These are phyloP conservation scores for Cynodonichthys magdalenae DNA, from an alignment of 2,797 vertebrate genomes.

Conservation along the genomic window DNA sequence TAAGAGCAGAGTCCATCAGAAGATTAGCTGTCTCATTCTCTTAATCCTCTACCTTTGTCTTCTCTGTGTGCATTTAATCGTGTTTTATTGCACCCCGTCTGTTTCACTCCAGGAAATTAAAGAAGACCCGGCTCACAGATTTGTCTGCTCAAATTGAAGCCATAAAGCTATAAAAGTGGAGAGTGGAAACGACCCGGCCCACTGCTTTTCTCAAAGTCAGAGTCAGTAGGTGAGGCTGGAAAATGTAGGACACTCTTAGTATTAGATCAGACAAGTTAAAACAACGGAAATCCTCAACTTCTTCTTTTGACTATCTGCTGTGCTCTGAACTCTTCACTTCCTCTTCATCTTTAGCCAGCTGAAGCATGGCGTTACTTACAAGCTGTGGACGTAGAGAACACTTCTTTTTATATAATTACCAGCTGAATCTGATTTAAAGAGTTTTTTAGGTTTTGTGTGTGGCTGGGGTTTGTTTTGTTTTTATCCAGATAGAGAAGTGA, in stretches of 20 bases:
- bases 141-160: slow-evolving; percentile 29
- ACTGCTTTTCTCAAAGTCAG: slow-evolving; percentile 7
- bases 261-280: slow-evolving; percentile 14
- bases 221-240: slow-evolving; percentile 5
- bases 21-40: slow-evolving; percentile 28
- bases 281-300: slow-evolving; percentile 55
- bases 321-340: slow-evolving; percentile 53
- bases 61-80: slow-evolving; percentile 33
- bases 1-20: slow-evolving; percentile 44
- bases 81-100: slow-evolving; percentile 47
- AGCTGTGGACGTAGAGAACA: slow-evolving; percentile 10
- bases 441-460: neutral
- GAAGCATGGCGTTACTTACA: neutral
- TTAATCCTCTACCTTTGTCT: neutral
- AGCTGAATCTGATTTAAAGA: neutral
- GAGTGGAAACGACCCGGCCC: slow-evolving; percentile 11
- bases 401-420: neutral
- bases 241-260: slow-evolving; percentile 5
- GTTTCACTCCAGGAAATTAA: slow-evolving; percentile 58
- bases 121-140: slow-evolving; percentile 13
- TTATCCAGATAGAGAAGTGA: neutral
- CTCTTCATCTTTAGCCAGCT: slow-evolving; percentile 33
- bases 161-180: slow-evolving; percentile 52
- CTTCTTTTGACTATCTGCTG: slow-evolving; percentile 52
- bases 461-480: neutral